A percentile compares a stretch with the other conserved stretches of the same genome.
These are phyloP conservation scores for Hucho hucho DNA, from an alignment of 2,113 vertebrate species.

Conservation along the genomic window DNA sequence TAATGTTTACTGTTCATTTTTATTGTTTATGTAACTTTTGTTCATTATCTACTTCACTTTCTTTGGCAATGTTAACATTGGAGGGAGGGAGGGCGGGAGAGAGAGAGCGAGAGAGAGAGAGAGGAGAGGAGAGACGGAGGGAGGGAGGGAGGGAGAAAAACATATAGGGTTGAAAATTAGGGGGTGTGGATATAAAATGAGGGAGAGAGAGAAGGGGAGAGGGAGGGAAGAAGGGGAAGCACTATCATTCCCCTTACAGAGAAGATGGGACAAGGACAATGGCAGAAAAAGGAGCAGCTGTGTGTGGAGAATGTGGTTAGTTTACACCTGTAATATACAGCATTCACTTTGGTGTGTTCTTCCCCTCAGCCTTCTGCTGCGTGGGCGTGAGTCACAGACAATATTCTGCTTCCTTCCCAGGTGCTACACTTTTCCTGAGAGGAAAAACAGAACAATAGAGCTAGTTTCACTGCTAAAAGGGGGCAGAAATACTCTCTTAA, in stretches of 20 bases:
- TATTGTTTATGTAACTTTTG: too few relatives aligned
- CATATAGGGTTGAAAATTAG: too few relatives aligned
- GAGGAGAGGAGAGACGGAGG: too few relatives aligned
- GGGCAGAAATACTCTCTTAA: too few relatives aligned
- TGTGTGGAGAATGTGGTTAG: background rate
- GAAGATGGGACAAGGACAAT: background rate
- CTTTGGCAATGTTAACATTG: too few relatives aligned
- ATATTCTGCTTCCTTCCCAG: too few relatives aligned
- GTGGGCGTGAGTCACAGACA: background rate
- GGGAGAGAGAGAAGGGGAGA: background rate
- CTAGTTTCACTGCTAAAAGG: background rate
- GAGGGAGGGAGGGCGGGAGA: constrained; percentile 6
- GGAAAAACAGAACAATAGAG: background rate
- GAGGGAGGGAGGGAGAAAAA: too few relatives aligned
- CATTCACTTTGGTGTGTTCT: background rate
- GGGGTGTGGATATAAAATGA: too few relatives aligned
- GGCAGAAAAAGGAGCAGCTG: background rate
- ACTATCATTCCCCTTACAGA: background rate
- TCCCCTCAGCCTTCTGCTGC: background rate
- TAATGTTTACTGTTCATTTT: too few relatives aligned
- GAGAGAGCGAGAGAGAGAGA: constrained; percentile 40
- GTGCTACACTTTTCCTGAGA: background rate
- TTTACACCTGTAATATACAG: background rate
- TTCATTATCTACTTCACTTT: too few relatives aligned
- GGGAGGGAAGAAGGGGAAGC: constrained; percentile 23